Conservation (phyloP, 2,888 invertebrate species). For the Eristalinus aeneus region DNA sequence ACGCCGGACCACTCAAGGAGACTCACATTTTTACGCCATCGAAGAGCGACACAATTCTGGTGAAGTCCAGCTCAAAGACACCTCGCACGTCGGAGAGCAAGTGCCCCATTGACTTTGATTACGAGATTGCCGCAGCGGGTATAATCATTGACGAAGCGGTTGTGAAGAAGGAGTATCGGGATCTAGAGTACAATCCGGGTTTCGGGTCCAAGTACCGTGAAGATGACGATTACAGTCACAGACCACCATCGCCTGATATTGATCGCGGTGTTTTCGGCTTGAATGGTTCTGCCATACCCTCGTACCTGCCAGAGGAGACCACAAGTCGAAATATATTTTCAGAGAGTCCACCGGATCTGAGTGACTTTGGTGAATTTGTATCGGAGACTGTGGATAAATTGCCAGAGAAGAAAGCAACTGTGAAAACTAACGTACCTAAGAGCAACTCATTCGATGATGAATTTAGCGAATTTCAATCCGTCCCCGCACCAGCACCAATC, state of each 20-base stretch:
- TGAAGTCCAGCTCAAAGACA: slow-evolving; percentile 58
- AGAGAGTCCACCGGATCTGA: background rate
- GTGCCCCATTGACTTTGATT: slow-evolving; percentile 79
- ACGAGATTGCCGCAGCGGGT: slow-evolving; percentile 79
- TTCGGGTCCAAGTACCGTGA: slow-evolving; percentile 73
- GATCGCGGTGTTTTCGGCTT: slow-evolving; percentile 12
- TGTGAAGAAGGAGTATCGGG: slow-evolving; percentile 80
- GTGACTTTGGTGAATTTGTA: slow-evolving; percentile 39
- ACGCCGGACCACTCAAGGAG: slow-evolving; percentile 79
- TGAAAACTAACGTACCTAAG: slow-evolving; percentile 23
- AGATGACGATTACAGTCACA: slow-evolving; percentile 35
- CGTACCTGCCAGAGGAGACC: slow-evolving; percentile 6
- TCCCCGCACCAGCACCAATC: slow-evolving; percentile 73
- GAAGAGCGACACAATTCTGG: slow-evolving; percentile 75
- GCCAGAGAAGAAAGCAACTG: slow-evolving; percentile 17
- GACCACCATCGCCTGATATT: slow-evolving; percentile 28
- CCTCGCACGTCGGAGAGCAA: slow-evolving; percentile 55
- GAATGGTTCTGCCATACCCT: slow-evolving; percentile 9
- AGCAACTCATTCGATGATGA: slow-evolving; percentile 79
- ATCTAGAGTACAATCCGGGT: slow-evolving; percentile 80
- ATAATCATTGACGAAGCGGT: slow-evolving; percentile 80
- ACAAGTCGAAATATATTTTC: background rate
- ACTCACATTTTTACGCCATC: slow-evolving; percentile 80
- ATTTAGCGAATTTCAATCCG: slow-evolving; percentile 81
- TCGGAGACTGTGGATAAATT: slow-evolving; percentile 11